Percentiles rank a stretch among this genome's conserved stretches.
Conservation (phyloP, 1,140 invertebrate species). For the Bombus superbus region DNA sequence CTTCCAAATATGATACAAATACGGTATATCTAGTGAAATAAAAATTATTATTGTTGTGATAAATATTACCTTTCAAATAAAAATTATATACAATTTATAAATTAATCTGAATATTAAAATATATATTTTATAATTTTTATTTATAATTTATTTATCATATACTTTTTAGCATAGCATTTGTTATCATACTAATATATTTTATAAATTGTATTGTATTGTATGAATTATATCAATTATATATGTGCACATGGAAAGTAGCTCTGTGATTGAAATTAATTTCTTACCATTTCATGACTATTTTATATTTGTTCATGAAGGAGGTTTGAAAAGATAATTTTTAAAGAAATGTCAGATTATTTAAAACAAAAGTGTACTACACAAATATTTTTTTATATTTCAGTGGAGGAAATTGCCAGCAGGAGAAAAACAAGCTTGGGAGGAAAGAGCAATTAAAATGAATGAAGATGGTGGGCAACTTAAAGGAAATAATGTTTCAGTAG, state of each 20-base stretch:
- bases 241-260: slow-evolving; percentile 31
- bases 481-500: slow-evolving; percentile 73
- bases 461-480: slow-evolving; percentile 85
- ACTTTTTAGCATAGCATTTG: not conserved
- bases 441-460: slow-evolving; percentile 93
- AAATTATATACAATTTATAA: slow-evolving; percentile 9
- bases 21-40: not conserved
- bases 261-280: slow-evolving; percentile 27
- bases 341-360: not conserved
- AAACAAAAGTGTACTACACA: slow-evolving; percentile 19
- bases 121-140: slow-evolving; percentile 1
- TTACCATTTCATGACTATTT: slow-evolving; percentile 39
- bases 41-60: not conserved
- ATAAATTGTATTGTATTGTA: no score
- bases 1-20: slow-evolving; percentile 29
- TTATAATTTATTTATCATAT: not conserved
- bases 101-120: slow-evolving; percentile 20
- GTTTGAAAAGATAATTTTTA: slow-evolving; percentile 30
- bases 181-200: not conserved
- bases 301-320: not conserved
- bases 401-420: slow-evolving; percentile 95
- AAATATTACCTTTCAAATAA: slow-evolving; percentile 3
- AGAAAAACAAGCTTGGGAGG: slow-evolving; percentile 97
- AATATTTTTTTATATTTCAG: slow-evolving; percentile 79
- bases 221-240: slow-evolving; percentile 26